Base-by-base conservation (phyloP, 2,888 invertebrate species). In the Ophion ellenae region DNA sequence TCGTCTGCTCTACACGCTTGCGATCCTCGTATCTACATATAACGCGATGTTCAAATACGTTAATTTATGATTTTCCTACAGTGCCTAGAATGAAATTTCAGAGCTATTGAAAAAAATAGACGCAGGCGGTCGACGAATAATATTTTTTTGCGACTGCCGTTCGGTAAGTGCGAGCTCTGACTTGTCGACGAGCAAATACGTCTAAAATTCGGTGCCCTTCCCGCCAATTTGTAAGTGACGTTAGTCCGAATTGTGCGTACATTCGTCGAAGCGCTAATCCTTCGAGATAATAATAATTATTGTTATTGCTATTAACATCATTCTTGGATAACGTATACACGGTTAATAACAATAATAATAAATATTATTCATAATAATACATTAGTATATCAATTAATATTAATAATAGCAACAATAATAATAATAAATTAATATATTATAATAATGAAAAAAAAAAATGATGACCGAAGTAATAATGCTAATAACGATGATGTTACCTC, bases 401-500 rank as follows among this genome's bases (percentile, higher is more conserved):
- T 47, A 9, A 11, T 11, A 47, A 14, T 47, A 47, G 10, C 17
- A 14, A 14, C 11, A 14, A 14, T 2, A 47, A 47, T 11, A 47
- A 47, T 14, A 11, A 14, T 11, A 14, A 45, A 32, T 2, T 47
- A 57, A 57, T 20, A 5, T 40, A 5, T 32, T 20, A 5, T 32
- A 57, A 66, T n/a, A 2, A 20, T 47, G 14, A 59, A 59, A 20
- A 45, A 20, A 45, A 59, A 32, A 28, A 78, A 20, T 3, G 24
- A 5, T 32, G 4, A 4, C 32, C 2, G 32, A 4, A 32, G 32
- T 32, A 32, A 32, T 32, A 32, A 32, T 32, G 32, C 32, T 32
- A 32, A 32, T 32, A 32, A 32, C 32, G 32, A 32, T 32, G 32
- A 47, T 61, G 45, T 91, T 91, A 96, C 96, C 96, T 95, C 96